phyloP scores from a whole-genome alignment of 2,113 vertebrate species.

The Perca fluviatilis region DNA sequence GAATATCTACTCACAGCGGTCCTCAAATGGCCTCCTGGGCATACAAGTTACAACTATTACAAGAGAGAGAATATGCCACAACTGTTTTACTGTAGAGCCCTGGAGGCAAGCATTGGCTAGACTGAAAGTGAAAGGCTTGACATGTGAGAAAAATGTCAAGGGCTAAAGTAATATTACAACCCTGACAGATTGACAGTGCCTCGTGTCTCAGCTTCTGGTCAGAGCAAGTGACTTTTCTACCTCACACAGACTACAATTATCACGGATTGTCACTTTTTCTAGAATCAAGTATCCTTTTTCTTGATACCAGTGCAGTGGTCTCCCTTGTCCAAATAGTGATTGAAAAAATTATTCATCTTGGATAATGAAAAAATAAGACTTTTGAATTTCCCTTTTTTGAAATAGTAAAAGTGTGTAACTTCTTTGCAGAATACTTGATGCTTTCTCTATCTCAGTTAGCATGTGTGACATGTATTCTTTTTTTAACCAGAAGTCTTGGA shows the following conservation, averaged over 20 bases:
- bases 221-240: not conserved
- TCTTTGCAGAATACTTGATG: not conserved
- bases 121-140: not conserved
- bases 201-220: not conserved
- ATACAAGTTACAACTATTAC: conserved; percentile 16
- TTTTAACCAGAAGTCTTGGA: not conserved
- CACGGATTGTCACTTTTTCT: not conserved
- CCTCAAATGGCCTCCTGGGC: not conserved
- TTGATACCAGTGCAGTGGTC: not conserved
- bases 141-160: conserved; percentile 8
- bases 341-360: not conserved
- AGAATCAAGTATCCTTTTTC: no score
- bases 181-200: not conserved
- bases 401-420: not conserved
- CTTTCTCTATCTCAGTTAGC: not conserved
- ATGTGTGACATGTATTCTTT: not conserved
- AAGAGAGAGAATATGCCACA: conserved; percentile 17
- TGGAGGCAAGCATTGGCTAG: not conserved
- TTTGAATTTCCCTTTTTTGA: not conserved
- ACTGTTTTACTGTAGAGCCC: conserved; percentile 1
- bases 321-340: not conserved
- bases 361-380: not conserved
- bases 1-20: not conserved
- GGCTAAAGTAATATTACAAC: not conserved
- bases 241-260: not conserved